Evolutionary conservation across 2,888 invertebrate species (phyloP).

Genomic region (Acanthococcus lagerstroemiae): DNA sequence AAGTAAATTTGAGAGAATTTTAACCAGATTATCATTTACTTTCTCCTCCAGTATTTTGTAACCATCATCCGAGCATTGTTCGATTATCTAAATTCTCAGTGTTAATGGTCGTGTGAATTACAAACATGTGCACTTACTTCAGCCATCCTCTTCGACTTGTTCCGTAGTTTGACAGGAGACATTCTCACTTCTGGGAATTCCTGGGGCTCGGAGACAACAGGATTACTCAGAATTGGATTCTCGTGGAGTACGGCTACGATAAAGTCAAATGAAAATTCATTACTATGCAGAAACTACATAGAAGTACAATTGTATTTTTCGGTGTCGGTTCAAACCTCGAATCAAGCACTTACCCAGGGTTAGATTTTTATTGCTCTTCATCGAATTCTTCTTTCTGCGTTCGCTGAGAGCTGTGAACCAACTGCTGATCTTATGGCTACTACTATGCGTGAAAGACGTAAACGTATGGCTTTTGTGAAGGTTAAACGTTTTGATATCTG

Average conservation of each 20-base stretch:
- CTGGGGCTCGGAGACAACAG: background rate
- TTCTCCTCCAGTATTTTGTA: too few species aligned
- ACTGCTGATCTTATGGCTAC: conserved; percentile 42
- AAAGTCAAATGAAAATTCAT: too few species aligned
- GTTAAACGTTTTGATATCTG: conserved; percentile 29
- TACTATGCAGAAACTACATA: too few species aligned
- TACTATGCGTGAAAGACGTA: conserved; percentile 41
- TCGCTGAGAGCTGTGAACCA: conserved; percentile 43
- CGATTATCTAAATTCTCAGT: too few species aligned
- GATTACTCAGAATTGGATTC: conserved; percentile 21
- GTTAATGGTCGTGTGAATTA: too few species aligned
- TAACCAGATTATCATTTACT: too few species aligned
- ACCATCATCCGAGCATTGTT: too few species aligned
- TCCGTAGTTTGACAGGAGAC: conserved; percentile 29
- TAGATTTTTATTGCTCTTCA: conserved; percentile 40
- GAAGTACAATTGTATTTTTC: too few species aligned
- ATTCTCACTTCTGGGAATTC: conserved; percentile 1
- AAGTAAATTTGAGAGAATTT: too few species aligned
- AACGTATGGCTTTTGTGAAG: conserved; percentile 42
- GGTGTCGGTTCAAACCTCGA: background rate
- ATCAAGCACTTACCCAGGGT: conserved; percentile 39
- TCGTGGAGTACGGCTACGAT: conserved; percentile 19
- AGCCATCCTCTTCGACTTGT: conserved; percentile 27
- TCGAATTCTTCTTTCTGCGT: conserved; percentile 40
- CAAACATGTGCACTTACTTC: conserved; percentile 18